These are phyloP conservation scores for Drosophila siamana DNA, from an alignment of 2,888 invertebrate species.

Conservation along the genomic window DNA sequence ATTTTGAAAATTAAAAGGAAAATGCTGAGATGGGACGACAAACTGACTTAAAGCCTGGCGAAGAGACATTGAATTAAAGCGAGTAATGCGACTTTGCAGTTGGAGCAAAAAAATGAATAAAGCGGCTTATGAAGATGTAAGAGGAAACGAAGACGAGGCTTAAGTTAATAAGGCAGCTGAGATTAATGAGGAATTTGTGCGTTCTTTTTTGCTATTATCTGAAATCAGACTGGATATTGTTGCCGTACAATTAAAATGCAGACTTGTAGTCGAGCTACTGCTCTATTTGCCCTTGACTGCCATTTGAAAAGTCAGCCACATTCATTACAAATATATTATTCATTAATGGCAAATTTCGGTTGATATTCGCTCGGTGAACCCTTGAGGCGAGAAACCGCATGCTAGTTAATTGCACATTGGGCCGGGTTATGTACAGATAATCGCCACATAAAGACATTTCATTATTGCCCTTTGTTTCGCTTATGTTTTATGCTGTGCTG, in stretches of 20 bases:
- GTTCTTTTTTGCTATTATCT: background rate
- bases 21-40: conserved; percentile 3
- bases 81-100: background rate
- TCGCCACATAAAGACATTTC: conserved; percentile 78
- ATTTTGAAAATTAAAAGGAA: conserved; percentile 57
- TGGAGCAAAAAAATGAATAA: background rate
- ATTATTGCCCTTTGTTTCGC: conserved; percentile 60
- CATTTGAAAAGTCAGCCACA: background rate
- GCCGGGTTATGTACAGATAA: conserved; percentile 69
- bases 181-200: conserved; percentile 11
- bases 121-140: conserved; percentile 14
- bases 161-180: conserved; percentile 1
- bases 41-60: background rate
- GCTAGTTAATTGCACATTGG: conserved; percentile 71
- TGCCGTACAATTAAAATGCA: background rate
- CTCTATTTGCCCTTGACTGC: conserved; percentile 6
- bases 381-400: conserved; percentile 34
- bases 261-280: background rate
- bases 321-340: background rate
- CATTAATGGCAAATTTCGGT: conserved; percentile 13
- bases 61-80: conserved; percentile 24
- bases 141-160: background rate
- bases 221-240: background rate
- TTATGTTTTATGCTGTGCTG: conserved; percentile 45
- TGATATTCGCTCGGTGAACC: conserved; percentile 5